These are phyloP conservation scores for Molorchus minor DNA, from an alignment of 2,888 invertebrate genomes.

Conservation along the genomic window DNA sequence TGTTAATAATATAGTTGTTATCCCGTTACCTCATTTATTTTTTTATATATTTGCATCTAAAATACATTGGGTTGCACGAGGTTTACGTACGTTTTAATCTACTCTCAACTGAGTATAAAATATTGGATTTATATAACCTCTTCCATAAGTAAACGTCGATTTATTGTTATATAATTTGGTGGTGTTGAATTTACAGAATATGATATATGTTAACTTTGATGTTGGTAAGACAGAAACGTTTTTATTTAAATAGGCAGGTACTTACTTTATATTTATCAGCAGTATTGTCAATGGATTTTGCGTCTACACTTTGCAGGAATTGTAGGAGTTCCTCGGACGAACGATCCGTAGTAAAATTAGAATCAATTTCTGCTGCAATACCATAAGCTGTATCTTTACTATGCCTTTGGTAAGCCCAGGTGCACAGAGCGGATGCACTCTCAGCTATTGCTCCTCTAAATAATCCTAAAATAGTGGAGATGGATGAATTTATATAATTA, in stretches of 20 bases:
- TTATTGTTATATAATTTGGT: no score
- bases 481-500: no score
- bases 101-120: no score
- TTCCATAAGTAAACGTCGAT: no score
- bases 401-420: constrained; percentile 34
- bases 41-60: no score
- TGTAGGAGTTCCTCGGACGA: constrained; percentile 3
- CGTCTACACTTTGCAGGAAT: constrained; percentile 17
- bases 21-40: no score
- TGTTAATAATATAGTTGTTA: no score
- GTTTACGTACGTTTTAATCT: no score
- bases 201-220: no score
- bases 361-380: constrained; percentile 20
- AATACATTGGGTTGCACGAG: no score
- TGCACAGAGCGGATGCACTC: constrained; percentile 27
- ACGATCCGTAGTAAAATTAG: background rate
- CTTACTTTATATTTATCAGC: constrained; percentile 6
- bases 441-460: constrained; percentile 26
- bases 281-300: constrained; percentile 8
- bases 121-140: no score
- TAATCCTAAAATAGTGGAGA: background rate
- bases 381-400: constrained; percentile 40
- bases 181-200: no score
- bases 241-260: background rate
- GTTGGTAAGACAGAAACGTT: background rate